Base-by-base conservation (phyloP, 2,797 vertebrate species). In the Melanotaenia pygmaea region DNA sequence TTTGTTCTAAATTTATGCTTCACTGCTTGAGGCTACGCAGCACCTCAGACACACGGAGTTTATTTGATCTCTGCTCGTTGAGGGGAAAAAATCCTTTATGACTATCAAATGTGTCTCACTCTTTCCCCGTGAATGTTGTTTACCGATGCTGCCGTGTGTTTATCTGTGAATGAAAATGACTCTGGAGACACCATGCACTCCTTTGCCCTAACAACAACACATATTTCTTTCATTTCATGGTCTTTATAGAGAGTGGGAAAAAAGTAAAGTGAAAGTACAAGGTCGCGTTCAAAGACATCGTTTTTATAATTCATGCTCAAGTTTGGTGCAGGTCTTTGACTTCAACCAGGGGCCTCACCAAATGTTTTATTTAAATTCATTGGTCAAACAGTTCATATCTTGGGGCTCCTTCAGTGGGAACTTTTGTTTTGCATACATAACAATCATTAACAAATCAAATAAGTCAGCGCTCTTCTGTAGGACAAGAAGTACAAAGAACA, bases 51-150 rank as follows among this genome's bases (percentile, higher is more conserved):
- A 93, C 91, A 88, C 89, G 86, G 82, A 90, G 67, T 88, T 84
- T 89, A 92, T 95, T 94, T 95, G 94, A 95, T 95, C 93, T 94
- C 89, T 85, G 85, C 89, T 92, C 83, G 88, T 93, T 92, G 88
- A 89, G 90, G 91, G 91, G 91, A 90, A 93, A 93, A 94, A 94
- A 92, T 93, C 88, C 92, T 94, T 94, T 94, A 94, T 94, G 91
- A 93, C 92, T 93, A 94, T 94, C 90, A 94, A 95, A 93, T 92
- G 90, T 89, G 90, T 94, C 91, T 94, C 89, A 93, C 91, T 92
- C 86, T 94, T 93, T 92, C 86, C 89, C 85, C 84, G 85, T 88
- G 89, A 92, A 94, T 92, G 92, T 93, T 93, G 93, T 95, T 95
- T 94, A 94, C 93, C 88, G 65, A 83, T 90, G 91, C 89, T 91